Conservation (phyloP, 2,113 vertebrate genomes). For the Menidia beryllina region DNA sequence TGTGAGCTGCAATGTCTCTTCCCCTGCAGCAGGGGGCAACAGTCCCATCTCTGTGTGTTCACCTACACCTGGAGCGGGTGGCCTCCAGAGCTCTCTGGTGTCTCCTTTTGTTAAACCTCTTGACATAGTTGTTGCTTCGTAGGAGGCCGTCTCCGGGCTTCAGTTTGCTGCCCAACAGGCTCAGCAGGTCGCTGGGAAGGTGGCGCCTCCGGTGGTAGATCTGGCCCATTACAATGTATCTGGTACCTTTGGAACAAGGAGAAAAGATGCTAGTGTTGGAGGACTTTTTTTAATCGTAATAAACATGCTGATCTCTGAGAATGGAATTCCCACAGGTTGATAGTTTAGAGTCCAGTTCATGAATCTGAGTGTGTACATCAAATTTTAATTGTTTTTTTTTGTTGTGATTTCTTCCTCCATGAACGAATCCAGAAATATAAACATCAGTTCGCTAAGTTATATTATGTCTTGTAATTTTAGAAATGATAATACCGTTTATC, state of each 20-base stretch:
- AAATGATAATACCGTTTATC: no score
- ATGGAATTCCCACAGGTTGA: no score
- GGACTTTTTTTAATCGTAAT: no score
- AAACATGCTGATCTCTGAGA: no score
- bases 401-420: no score
- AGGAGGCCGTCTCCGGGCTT: slow-evolving; percentile 91
- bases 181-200: slow-evolving; percentile 83
- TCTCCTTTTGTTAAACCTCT: slow-evolving; percentile 90
- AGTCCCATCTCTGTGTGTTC: slow-evolving; percentile 51
- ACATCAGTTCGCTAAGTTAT: no score
- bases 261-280: no score
- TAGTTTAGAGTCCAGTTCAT: no score
- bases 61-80: slow-evolving; percentile 80
- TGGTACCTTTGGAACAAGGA: slow-evolving; percentile 81
- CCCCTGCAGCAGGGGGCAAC: slow-evolving; percentile 62
- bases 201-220: slow-evolving; percentile 91
- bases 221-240: slow-evolving; percentile 93
- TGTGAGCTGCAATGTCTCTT: slow-evolving; percentile 72
- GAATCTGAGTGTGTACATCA: no score
- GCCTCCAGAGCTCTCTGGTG: slow-evolving; percentile 85
- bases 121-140: slow-evolving; percentile 87
- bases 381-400: no score
- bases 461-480: no score
- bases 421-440: no score
- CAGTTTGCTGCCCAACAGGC: slow-evolving; percentile 83